A percentile compares a stretch with the other conserved stretches of the same genome.
Evolutionary conservation across 2,888 invertebrate genomes (phyloP).

Genomic region (Acleris holmiana): DNA sequence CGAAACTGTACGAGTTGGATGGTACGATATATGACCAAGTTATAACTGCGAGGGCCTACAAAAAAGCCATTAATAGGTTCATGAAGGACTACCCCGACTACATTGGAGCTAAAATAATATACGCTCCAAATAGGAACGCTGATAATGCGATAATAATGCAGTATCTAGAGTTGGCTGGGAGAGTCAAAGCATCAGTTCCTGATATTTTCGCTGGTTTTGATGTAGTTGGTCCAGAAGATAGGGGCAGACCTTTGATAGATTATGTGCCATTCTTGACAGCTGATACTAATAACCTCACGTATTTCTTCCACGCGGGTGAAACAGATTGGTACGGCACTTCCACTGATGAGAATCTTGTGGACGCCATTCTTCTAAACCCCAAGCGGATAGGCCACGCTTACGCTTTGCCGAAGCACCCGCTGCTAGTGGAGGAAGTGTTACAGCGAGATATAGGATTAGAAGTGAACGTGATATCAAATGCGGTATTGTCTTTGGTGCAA

Average conservation of each 20-base stretch:
- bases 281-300: slow-evolving; percentile 81
- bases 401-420: slow-evolving; percentile 89
- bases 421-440: slow-evolving; percentile 83
- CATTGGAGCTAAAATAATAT: slow-evolving; percentile 88
- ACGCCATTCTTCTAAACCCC: slow-evolving; percentile 89
- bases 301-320: slow-evolving; percentile 93
- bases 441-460: slow-evolving; percentile 88
- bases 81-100: slow-evolving; percentile 85
- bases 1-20: slow-evolving; percentile 87
- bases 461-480: slow-evolving; percentile 91
- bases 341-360: slow-evolving; percentile 89
- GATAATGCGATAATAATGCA: slow-evolving; percentile 60
- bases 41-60: slow-evolving; percentile 85
- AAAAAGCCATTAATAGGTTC: slow-evolving; percentile 84
- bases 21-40: slow-evolving; percentile 82
- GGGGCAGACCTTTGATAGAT: slow-evolving; percentile 85
- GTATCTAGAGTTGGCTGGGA: slow-evolving; percentile 70
- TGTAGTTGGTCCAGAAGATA: slow-evolving; percentile 91
- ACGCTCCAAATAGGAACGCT: slow-evolving; percentile 84
- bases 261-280: slow-evolving; percentile 84
- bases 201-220: slow-evolving; percentile 91
- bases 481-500: slow-evolving; percentile 87
- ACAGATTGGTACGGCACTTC: slow-evolving; percentile 88
- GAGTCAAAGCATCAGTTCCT: slow-evolving; percentile 81
- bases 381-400: slow-evolving; percentile 92